These are phyloP conservation scores for Clunio marinus DNA, from an alignment of 2,888 invertebrate genomes.

Conservation along the genomic window DNA sequence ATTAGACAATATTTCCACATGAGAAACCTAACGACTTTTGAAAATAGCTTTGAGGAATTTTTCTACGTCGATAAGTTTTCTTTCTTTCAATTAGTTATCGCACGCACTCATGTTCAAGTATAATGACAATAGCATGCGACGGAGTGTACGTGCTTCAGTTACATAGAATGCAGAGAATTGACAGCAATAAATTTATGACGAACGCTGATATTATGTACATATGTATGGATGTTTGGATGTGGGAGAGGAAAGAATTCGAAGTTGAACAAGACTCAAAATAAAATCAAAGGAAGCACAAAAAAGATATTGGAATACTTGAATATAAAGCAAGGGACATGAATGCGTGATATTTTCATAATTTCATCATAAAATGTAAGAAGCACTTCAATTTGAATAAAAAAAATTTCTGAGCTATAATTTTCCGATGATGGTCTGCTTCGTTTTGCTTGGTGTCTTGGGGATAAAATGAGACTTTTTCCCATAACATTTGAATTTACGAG, in stretches of 20 bases:
- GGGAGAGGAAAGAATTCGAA: not conserved
- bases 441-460: too few species aligned
- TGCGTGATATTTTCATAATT: constrained; percentile 39
- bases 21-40: too few species aligned
- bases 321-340: constrained; percentile 32
- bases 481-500: too few species aligned
- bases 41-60: too few species aligned
- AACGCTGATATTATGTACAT: not conserved
- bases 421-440: too few species aligned
- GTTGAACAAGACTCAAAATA: not conserved
- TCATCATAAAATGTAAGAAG: constrained; percentile 8
- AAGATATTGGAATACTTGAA: too few species aligned
- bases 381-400: constrained; percentile 34
- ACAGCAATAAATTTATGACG: constrained; percentile 11
- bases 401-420: not conserved
- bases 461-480: too few species aligned
- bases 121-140: not conserved
- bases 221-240: not conserved
- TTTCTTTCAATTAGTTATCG: constrained; percentile 3
- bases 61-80: constrained; percentile 4
- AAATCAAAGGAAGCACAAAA: not conserved
- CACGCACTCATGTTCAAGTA: constrained; percentile 8
- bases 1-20: not conserved
- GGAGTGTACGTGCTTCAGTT: constrained; percentile 1
- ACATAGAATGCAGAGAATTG: constrained; percentile 19